Evolutionary conservation across 2,113 vertebrate species (phyloP).

Genomic region (Chascanopsetta lugubris): DNA sequence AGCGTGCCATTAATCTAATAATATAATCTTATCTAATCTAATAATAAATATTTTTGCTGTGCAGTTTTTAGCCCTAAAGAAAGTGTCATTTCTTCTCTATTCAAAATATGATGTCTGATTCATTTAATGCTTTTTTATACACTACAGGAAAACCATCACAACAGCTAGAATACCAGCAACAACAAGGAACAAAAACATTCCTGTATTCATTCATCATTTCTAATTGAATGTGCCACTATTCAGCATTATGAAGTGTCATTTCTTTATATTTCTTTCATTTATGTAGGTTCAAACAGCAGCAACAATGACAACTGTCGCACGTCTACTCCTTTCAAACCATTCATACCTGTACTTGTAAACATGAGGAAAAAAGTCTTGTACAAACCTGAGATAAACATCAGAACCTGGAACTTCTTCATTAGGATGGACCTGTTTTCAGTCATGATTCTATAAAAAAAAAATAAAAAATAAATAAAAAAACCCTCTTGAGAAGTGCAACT

Average conservation of each 20-base stretch:
- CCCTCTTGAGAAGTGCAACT: neutral
- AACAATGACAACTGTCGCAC: no score
- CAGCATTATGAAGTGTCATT: no score
- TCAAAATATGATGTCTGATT: no score
- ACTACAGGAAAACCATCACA: neutral
- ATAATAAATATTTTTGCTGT: no score
- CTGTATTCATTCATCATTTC: neutral
- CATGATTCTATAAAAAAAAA: constrained; percentile 8
- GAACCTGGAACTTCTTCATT: constrained; percentile 29
- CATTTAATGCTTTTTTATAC: neutral
- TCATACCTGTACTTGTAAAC: neutral
- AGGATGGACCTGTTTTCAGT: constrained; percentile 4
- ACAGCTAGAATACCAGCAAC: neutral
- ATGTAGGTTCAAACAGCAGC: no score
- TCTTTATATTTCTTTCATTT: no score
- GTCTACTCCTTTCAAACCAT: neutral
- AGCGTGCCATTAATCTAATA: no score
- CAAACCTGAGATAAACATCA: constrained; percentile 71
- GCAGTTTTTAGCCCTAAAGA: no score
- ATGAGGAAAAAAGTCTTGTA: neutral
- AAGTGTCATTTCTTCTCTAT: no score
- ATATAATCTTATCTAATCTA: neutral
- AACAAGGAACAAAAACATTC: neutral
- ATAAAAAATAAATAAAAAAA: neutral
- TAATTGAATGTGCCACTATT: neutral